Conservation (phyloP, 1,140 invertebrate species). For the Chironomus striatipennis region DNA sequence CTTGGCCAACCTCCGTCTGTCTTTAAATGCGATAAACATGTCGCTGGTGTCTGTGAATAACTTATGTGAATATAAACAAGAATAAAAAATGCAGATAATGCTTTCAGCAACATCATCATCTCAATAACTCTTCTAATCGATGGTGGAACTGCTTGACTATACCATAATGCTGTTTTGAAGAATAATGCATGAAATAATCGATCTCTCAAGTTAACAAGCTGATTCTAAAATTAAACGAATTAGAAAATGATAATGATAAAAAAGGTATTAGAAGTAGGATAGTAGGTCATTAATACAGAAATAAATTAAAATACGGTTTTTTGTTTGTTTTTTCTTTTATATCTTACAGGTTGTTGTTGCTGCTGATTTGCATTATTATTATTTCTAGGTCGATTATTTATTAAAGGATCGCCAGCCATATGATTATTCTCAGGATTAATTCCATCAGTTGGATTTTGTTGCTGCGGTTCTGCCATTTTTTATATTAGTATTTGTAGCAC, state of each 20-base stretch:
- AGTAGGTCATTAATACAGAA: too few relatives aligned
- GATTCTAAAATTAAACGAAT: conserved; percentile 46
- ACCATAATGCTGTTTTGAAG: conserved; percentile 80
- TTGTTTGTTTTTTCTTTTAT: neutral
- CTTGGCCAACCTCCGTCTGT: conserved; percentile 73
- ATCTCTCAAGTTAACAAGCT: conserved; percentile 77
- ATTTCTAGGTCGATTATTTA: conserved; percentile 48
- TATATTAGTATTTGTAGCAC: neutral
- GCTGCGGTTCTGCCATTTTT: neutral
- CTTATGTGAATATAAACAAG: conserved; percentile 91
- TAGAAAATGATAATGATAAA: neutral
- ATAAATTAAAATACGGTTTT: too few relatives aligned
- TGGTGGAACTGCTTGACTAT: conserved; percentile 77
- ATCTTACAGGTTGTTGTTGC: conserved; percentile 18
- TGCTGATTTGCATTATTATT: conserved; percentile 8
- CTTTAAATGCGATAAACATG: conserved; percentile 84
- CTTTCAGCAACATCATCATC: conserved; percentile 83
- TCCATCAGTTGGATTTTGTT: conserved; percentile 28
- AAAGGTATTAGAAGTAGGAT: too few relatives aligned
- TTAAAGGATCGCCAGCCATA: conserved; percentile 42
- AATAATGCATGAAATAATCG: conserved; percentile 93
- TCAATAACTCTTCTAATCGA: conserved; percentile 81
- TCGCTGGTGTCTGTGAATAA: conserved; percentile 86
- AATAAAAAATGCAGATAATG: conserved; percentile 79
- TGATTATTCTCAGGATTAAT: conserved; percentile 47